Evolutionary conservation across 2,113 vertebrate species (phyloP).

Genomic region (Ahaetulla prasina): DNA sequence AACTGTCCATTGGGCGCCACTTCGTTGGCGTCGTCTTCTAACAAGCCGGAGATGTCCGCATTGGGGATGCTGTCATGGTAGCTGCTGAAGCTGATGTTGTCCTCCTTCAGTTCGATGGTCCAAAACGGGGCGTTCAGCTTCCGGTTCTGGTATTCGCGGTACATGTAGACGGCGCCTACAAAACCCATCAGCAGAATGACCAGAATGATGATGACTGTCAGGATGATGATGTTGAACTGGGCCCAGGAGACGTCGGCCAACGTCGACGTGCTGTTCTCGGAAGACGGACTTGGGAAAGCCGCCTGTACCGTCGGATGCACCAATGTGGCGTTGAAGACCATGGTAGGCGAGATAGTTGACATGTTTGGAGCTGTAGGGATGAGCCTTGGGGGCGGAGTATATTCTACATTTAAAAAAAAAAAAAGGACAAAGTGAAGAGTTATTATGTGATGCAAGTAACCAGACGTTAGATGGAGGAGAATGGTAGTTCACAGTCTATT

Average conservation of each 20-base stretch:
- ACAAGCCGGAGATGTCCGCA: conserved; percentile 86
- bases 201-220: conserved; percentile 93
- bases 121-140: conserved; percentile 98
- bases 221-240: conserved; percentile 94
- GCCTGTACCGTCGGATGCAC: conserved; percentile 70
- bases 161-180: conserved; percentile 92
- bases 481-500: not conserved
- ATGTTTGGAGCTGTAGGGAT: conserved; percentile 64
- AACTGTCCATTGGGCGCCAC: conserved; percentile 91
- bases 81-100: conserved; percentile 99
- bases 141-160: conserved; percentile 93
- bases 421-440: not conserved
- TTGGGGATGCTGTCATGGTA: conserved; percentile 98
- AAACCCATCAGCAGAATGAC: conserved; percentile 92
- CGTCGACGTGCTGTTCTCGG: conserved; percentile 83
- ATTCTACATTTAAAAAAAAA: conserved; percentile 63
- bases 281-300: conserved; percentile 74
- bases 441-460: not conserved
- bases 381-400: conserved; percentile 57
- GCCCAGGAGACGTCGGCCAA: conserved; percentile 94
- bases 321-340: conserved; percentile 65
- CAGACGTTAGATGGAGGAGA: not conserved
- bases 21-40: conserved; percentile 90
- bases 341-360: conserved; percentile 59
- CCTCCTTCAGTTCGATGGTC: conserved; percentile 98